phyloP scores from a whole-genome alignment of 64 coral and sea anemone species.

The Pachyseris speciosa region DNA sequence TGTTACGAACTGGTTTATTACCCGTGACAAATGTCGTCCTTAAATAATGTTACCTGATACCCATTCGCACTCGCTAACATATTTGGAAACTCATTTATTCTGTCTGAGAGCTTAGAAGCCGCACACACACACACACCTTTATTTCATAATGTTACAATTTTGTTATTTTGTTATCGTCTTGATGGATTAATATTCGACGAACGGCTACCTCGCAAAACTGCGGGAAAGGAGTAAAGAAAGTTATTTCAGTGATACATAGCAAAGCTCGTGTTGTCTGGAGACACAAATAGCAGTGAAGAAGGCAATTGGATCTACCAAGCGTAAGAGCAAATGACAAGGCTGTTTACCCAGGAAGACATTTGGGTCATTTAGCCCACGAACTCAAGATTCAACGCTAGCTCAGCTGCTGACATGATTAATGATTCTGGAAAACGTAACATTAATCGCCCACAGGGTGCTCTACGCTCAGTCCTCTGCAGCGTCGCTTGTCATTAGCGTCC shows the following conservation, averaged over 20 bases:
- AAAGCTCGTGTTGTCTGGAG: not conserved
- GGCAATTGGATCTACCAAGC: not conserved
- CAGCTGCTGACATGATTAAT: slow-evolving; percentile 35
- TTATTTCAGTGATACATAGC: not conserved
- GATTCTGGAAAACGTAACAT: not conserved
- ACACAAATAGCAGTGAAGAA: not conserved
- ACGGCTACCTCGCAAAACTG: not conserved
- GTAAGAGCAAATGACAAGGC: not conserved
- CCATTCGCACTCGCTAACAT: not conserved
- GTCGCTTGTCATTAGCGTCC: not conserved
- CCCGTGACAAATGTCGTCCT: not conserved
- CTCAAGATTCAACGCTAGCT: not conserved
- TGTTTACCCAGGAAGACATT: not conserved
- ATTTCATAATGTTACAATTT: too few species aligned
- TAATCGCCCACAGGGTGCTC: not conserved
- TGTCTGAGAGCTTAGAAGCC: not conserved
- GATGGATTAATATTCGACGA: too few species aligned
- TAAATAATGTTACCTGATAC: not conserved
- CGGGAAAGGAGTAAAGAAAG: not conserved
- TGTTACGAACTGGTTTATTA: not conserved
- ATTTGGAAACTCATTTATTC: not conserved
- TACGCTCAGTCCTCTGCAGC: too few species aligned
- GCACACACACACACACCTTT: too few species aligned
- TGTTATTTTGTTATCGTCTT: too few species aligned
- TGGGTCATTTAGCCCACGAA: not conserved